Percentiles rank a stretch among this genome's conserved stretches.
Conservation (phyloP, 2,888 invertebrate genomes). For the Conus canariensis region DNA sequence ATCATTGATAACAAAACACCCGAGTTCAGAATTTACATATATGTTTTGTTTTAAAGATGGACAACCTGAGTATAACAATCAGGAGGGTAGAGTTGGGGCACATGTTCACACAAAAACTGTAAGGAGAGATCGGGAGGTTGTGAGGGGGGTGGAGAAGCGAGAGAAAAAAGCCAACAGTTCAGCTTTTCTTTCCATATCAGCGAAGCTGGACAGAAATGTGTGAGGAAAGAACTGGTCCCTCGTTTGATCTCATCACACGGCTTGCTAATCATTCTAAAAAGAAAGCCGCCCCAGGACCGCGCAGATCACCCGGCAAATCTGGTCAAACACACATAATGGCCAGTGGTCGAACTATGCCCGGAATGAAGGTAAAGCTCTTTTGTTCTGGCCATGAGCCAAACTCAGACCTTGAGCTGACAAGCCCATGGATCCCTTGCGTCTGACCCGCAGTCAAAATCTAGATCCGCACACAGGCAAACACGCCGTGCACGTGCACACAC, state of each 20-base stretch:
- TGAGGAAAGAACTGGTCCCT: background rate
- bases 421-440: background rate
- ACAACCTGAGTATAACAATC: too few species aligned
- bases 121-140: too few species aligned
- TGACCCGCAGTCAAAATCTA: too few species aligned
- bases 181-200: background rate
- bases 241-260: conserved; percentile 20
- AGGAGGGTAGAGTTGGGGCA: too few species aligned
- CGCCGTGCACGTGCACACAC: background rate
- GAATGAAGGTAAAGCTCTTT: conserved; percentile 31
- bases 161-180: background rate
- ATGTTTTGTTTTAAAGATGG: too few species aligned
- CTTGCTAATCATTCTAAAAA: background rate
- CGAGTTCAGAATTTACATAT: too few species aligned
- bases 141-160: too few species aligned
- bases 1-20: too few species aligned
- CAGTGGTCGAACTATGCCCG: conserved; percentile 22
- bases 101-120: too few species aligned
- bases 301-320: conserved; percentile 25
- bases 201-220: background rate
- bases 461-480: background rate
- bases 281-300: conserved; percentile 23
- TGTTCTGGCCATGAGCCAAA: conserved; percentile 15
- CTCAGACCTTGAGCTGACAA: background rate
- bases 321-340: conserved; percentile 28